Percentiles rank a stretch among this genome's conserved stretches.
These are phyloP conservation scores for Junco hyemalis DNA, from an alignment of 2,113 vertebrate species.

Conservation along the genomic window DNA sequence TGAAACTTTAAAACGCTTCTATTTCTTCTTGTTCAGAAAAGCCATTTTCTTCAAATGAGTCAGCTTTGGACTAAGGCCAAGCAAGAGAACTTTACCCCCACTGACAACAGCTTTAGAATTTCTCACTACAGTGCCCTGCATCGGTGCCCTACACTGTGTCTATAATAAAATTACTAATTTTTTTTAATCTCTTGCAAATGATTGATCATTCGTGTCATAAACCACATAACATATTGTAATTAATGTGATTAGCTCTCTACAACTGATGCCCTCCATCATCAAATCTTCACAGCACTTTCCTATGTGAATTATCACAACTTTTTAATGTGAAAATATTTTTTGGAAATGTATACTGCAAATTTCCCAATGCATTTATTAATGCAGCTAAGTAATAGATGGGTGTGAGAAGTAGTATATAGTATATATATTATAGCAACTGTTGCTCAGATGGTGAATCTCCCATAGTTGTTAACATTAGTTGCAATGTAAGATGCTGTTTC, in stretches of 20 bases:
- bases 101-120: neutral
- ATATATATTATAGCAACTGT: neutral
- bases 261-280: neutral
- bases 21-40: neutral
- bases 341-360: neutral
- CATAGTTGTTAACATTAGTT: neutral
- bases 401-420: neutral
- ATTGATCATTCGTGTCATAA: neutral
- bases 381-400: neutral
- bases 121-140: neutral
- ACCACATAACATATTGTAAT: neutral
- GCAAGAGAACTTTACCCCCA: neutral
- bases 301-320: accelerated
- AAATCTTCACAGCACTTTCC: neutral
- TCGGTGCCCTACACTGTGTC: neutral
- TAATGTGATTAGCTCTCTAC: neutral
- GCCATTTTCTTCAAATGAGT: neutral
- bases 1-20: neutral
- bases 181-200: neutral
- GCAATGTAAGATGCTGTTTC: neutral
- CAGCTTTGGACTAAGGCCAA: neutral
- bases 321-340: neutral
- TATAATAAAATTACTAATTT: neutral
- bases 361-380: neutral
- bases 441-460: neutral